Evolutionary conservation across 2,113 vertebrate genomes (phyloP), one percentile per base, ranked within the genome.

Genomic region (Pteropus alecto): DNA sequence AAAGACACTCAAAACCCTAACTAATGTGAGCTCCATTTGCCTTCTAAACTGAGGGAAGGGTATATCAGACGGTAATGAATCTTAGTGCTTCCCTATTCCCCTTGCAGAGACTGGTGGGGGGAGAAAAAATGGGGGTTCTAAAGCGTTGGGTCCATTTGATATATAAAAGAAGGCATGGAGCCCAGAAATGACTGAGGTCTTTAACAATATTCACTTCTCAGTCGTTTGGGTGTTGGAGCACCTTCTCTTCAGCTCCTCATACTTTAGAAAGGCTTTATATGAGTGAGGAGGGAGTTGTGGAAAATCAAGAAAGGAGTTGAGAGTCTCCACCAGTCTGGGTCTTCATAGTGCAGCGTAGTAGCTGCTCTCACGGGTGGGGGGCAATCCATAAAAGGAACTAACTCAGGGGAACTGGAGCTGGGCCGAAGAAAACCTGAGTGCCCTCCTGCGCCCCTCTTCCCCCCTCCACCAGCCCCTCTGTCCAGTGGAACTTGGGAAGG

Each of bases 361-460:
- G 46, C 30, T 68, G 15, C 21, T 94, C 16, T 51, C 56, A 46
- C 0, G 48, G 7, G 26, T 4, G 1, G 4, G 5, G 54, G 30
- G 8, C 2, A 16, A 41, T 6, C 41, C 22, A 51, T 21, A 79
- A 82, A 33, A 3, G 0, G 48, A 35, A 60, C 5, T 28, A 33
- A 15, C 12, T 65, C 24, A 13, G 41, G 4, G 13, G 56, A 38
- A 15, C 51, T 3, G 8, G 16, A 54, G 28, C 67, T 24, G 56
- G 65, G 2, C 10, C 46, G 35, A 8, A 38, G 28, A 12, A 56
- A 35, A 43, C 5, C 0, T 10, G 48, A 96, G 51, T 1, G 22
- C 8, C 9, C 28, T 3, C 1, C 28, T 56, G 26, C 0, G 0
- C 1, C 5, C 5, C 7, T 6, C 56, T 7, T 22, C 56, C 21